These are phyloP conservation scores for Lepisosteus osseus DNA, from an alignment of 2,113 vertebrate species.

Conservation along the genomic window DNA sequence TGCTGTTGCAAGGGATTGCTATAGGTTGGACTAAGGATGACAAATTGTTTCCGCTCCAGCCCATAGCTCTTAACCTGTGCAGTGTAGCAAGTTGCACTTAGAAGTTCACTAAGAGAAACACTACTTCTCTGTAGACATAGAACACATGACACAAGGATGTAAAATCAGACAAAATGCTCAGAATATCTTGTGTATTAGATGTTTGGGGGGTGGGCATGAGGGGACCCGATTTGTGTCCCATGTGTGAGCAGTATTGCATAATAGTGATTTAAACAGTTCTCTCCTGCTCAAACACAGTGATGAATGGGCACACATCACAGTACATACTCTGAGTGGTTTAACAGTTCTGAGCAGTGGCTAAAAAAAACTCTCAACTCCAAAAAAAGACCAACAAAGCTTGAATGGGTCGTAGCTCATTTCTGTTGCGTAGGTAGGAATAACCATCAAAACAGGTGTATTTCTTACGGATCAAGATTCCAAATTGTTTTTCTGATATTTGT, in stretches of 20 bases:
- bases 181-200: neutral
- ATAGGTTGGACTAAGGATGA: neutral
- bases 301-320: slow-evolving; percentile 10
- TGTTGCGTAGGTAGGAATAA: neutral
- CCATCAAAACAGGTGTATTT: neutral
- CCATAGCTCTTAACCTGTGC: neutral
- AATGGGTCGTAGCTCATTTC: neutral
- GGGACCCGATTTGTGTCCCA: slow-evolving; percentile 2
- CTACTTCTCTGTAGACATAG: neutral
- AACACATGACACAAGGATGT: neutral
- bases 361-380: slow-evolving; percentile 14
- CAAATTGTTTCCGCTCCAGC: neutral
- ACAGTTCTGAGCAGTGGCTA: neutral
- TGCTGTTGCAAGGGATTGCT: neutral
- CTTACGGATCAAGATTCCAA: neutral
- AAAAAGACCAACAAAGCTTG: neutral
- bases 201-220: neutral
- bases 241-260: neutral
- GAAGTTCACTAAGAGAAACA: too few relatives aligned
- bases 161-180: neutral
- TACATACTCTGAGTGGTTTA: slow-evolving; percentile 3
- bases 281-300: slow-evolving; percentile 4
- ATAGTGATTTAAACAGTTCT: slow-evolving; percentile 14
- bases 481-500: neutral
- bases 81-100: neutral